Percentiles rank a stretch among this genome's conserved stretches.
Evolutionary conservation across 2,888 invertebrate genomes (phyloP).

Genomic region (Ptilodon capucinus): DNA sequence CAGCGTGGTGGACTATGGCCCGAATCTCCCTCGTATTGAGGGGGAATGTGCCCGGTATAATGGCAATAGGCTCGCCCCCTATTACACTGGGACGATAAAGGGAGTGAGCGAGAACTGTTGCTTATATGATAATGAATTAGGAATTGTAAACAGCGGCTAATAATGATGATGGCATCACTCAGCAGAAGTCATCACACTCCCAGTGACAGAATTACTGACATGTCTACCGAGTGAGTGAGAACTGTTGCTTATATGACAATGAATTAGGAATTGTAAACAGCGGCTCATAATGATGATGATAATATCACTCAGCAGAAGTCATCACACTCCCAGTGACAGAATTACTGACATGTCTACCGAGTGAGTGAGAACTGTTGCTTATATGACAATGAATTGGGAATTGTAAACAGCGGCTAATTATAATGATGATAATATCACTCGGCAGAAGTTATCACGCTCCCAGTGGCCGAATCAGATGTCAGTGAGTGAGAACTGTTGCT

Average conservation of each 20-base stretch:
- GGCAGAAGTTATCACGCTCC: slow-evolving; percentile 6
- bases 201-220: not conserved
- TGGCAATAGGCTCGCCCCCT: no score
- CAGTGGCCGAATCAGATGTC: slow-evolving; percentile 37
- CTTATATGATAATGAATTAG: no score
- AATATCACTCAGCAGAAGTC: slow-evolving; percentile 5
- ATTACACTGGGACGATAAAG: no score
- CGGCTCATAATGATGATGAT: not conserved
- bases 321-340: slow-evolving; percentile 20
- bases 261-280: not conserved
- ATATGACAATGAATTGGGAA: not conserved
- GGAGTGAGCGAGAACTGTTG: no score
- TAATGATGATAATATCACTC: not conserved
- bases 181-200: not conserved
- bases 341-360: slow-evolving; percentile 13
- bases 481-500: slow-evolving; percentile 15
- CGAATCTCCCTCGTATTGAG: no score
- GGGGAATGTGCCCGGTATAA: no score
- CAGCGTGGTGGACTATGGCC: no score
- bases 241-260: not conserved
- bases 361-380: not conserved
- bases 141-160: no score
- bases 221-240: not conserved
- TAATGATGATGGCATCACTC: no score
- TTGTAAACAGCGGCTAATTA: not conserved